Evolutionary conservation across 2,888 invertebrate species (phyloP).

Genomic region (Graphium colonna): DNA sequence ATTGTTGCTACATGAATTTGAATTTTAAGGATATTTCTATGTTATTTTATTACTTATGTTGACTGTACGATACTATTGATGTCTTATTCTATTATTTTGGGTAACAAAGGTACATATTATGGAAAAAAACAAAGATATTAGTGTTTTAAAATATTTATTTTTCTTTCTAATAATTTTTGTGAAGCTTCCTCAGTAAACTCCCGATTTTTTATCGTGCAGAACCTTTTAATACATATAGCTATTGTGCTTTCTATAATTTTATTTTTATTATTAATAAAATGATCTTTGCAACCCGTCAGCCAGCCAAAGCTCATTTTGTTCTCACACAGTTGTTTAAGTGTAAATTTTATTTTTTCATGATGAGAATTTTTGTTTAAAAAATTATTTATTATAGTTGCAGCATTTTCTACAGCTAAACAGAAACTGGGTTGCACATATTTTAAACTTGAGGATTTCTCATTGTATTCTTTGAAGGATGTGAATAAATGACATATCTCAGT

Average conservation of each 20-base stretch:
- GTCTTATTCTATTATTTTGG: too few relatives aligned
- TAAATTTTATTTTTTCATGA: neutral
- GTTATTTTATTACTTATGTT: too few relatives aligned
- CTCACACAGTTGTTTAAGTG: neutral
- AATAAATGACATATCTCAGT: conserved; percentile 19
- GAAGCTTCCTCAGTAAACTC: conserved; percentile 8
- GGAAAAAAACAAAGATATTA: too few relatives aligned
- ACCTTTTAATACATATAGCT: neutral
- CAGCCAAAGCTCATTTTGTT: neutral
- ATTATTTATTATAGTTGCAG: conserved; percentile 14
- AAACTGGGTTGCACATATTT: conserved; percentile 5
- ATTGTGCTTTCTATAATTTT: conserved; percentile 2
- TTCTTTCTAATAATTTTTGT: too few relatives aligned
- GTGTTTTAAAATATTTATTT: too few relatives aligned
- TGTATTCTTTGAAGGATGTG: conserved; percentile 13
- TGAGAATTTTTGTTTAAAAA: conserved; percentile 11
- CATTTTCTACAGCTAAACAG: conserved; percentile 9
- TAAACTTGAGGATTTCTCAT: neutral
- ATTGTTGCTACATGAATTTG: too few relatives aligned
- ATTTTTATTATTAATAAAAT: neutral
- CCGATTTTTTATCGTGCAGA: conserved; percentile 2
- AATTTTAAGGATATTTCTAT: too few relatives aligned
- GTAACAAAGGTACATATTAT: too few relatives aligned
- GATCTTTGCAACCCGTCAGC: neutral
- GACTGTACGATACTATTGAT: too few relatives aligned